phyloP scores from a whole-genome alignment of 2,888 invertebrate species.

The Lasius platythorax region DNA sequence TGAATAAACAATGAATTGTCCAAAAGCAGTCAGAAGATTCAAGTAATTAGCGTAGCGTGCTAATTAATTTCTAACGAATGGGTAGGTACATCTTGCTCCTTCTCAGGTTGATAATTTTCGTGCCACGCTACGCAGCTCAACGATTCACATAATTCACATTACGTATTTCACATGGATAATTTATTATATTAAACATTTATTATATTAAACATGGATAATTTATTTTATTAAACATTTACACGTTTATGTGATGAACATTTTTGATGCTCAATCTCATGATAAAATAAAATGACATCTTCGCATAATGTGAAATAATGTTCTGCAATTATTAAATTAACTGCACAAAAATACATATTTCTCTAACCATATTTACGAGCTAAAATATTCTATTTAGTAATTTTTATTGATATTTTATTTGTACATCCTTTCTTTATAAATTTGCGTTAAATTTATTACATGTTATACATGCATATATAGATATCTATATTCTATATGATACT shows the following conservation, averaged over 20 bases:
- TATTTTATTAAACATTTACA: background rate
- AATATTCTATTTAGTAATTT: background rate
- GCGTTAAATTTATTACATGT: background rate
- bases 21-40: conserved; percentile 10
- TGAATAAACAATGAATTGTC: conserved; percentile 3
- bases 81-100: conserved; percentile 45
- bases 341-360: background rate
- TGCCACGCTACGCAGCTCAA: conserved; percentile 3
- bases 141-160: conserved; percentile 59
- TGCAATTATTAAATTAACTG: background rate
- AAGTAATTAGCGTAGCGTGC: conserved; percentile 54
- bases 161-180: conserved; percentile 46
- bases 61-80: conserved; percentile 61
- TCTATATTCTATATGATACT: background rate
- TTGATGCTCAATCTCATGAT: background rate
- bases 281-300: background rate
- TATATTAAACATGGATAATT: conserved; percentile 4
- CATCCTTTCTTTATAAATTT: background rate
- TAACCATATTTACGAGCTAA: background rate
- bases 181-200: background rate
- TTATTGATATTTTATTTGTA: background rate
- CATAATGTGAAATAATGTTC: background rate
- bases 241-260: background rate
- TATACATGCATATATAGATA: background rate
- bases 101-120: conserved; percentile 41